Base-by-base conservation (phyloP, 2,797 vertebrate genomes). In the Knipowitschia caucasica region DNA sequence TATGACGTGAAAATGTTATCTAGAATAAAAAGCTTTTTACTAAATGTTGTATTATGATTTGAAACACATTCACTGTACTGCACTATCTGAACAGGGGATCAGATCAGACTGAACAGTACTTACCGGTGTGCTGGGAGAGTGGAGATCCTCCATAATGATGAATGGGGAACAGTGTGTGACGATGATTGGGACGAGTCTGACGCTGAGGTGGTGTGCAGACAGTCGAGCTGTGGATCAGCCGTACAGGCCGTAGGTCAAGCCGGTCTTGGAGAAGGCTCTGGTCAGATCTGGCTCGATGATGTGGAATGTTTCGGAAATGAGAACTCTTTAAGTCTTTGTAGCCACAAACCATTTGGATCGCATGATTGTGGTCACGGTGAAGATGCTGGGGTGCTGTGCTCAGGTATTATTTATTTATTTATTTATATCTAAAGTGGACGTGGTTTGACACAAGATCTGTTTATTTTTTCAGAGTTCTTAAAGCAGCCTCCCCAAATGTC, bases 111-210 rank as follows among this genome's bases (percentile, higher is more conserved):
- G n/a, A n/a, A n/a, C 18, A 50, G 23, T 2, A 34, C 50, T 5
- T 29, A 39, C 10, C 7, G 0, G 2, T 64, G 55, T 20, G 53
- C 62, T 42, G 62, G 62, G 27, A 64, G 54, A 33, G 52, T 60
- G 18, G 34, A 60, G 45, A 20, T 66, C 1, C 2, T 4, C 4
- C 10, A 56, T 8, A 15, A 24, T 4, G 1, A 3, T 0, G 0
- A 0, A 5, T 72, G 69, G 69, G 60, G 61, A 55, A 68, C 54
- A 0, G 69, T 72, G 2, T 72, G 62, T 46, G 62, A 56, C 25
- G 29, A 56, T 2, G 0, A 0, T 10, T 69, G 44, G 45, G 49
- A 50, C 25, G 3, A 43, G 21, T 27, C 24, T 2, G 36, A 54
- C n/a, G 56, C 56, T 10, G 0, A 9, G 2, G 42, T 44, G 0